A percentile compares a stretch with the other conserved stretches of the same genome.
phyloP scores from a whole-genome alignment of 2,113 vertebrate genomes.

The Acanthochromis polyacanthus region DNA sequence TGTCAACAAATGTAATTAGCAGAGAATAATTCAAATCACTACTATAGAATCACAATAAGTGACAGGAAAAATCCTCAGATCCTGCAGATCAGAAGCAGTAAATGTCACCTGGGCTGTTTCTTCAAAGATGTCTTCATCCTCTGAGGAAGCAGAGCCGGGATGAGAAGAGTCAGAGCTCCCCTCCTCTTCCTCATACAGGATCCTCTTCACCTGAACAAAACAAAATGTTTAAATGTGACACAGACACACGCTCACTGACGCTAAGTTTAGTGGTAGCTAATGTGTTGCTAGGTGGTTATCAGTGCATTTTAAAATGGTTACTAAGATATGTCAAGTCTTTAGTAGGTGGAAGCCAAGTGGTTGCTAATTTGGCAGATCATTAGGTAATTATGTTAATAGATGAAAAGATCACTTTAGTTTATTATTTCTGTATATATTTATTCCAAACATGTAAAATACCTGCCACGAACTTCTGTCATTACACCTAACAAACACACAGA shows the following conservation, averaged over 20 bases:
- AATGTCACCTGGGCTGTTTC: constrained; percentile 90
- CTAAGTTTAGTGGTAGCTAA: not conserved
- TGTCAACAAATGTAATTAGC: too few relatives aligned
- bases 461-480: constrained; percentile 14
- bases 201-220: constrained; percentile 88
- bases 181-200: constrained; percentile 94
- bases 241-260: too few relatives aligned
- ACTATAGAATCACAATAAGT: too few relatives aligned
- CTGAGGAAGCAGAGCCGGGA: constrained; percentile 94
- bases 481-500: constrained; percentile 2
- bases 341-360: too few relatives aligned
- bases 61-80: too few relatives aligned
- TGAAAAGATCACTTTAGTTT: not conserved
- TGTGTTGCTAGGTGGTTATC: not conserved
- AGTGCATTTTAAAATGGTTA: not conserved
- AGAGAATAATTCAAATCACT: too few relatives aligned
- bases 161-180: constrained; percentile 94
- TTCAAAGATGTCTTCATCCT: constrained; percentile 98
- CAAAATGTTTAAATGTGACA: not conserved
- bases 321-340: not conserved
- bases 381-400: not conserved
- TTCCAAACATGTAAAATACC: constrained; percentile 22
- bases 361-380: not conserved
- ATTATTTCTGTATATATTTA: not conserved
- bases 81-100: not conserved